Base-by-base conservation (phyloP, 2,888 invertebrate species). In the Campoplex capitator region DNA sequence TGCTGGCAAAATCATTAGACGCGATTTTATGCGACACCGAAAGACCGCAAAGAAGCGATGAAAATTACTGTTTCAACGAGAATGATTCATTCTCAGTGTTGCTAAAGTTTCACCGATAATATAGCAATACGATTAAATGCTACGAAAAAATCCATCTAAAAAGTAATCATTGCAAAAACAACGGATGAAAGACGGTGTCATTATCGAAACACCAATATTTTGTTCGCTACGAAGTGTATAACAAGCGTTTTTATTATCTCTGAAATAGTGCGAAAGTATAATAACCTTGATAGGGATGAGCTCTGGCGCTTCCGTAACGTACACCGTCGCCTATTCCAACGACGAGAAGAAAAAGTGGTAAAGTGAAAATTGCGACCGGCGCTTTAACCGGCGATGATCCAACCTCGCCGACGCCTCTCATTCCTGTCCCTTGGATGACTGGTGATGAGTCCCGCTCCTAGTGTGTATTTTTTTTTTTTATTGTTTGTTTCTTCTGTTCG, bases 371-470 rank as follows among this genome's bases (percentile, higher is more conserved):
- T 82, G 85, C 88, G 81, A 89, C 86, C 84, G 89, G 88, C 84
- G 79, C 75, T 82, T 88, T 87, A 88, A 89, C 89, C 89, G 88
- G 87, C 86, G 88, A 88, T 86, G 87, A 88, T 89, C 87, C 88
- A 84, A 85, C 84, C 88, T 88, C 87, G 79, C 89, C 87, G 84
- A 83, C 83, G 86, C 83, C 88, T 85, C 86, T 87, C 89, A 88
- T 89, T 87, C 88, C 88, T 89, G 83, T 85, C 85, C 71, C 83
- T 81, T 89, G 87, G 70, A 88, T 89, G 87, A 87, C 84, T 58
- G 56, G 23, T 83, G 76, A 83, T 70, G 83, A 83, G 76, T 70
- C 70, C 70, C 76, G 45, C 56, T 38, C 62, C 75, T 65, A 35
- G 76, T 68, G 23, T 68, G 16, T 85, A 76, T 85, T 67, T 73